Evolutionary conservation across 2,113 vertebrate species (phyloP).

Genomic region (Spea bombifrons): DNA sequence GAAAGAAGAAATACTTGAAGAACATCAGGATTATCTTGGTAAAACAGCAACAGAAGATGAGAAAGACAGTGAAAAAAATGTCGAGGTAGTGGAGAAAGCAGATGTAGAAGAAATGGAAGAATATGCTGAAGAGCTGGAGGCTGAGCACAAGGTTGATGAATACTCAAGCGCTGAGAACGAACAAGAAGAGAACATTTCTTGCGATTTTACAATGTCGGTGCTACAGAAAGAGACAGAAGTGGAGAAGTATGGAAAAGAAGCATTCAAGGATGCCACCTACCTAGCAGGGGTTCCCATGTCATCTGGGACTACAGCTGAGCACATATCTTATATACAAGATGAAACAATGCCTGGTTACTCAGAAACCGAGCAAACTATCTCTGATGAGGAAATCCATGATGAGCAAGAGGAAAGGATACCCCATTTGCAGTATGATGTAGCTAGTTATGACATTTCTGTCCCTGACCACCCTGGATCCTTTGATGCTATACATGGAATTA

Average conservation of each 20-base stretch:
- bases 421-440: constrained; percentile 79
- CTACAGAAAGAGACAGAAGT: constrained; percentile 50
- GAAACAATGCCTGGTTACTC: constrained; percentile 96
- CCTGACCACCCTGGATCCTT: constrained; percentile 79
- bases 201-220: constrained; percentile 44
- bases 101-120: constrained; percentile 88
- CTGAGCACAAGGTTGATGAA: constrained; percentile 44
- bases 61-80: constrained; percentile 70
- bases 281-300: constrained; percentile 67
- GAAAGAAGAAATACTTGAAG: constrained; percentile 70
- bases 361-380: constrained; percentile 96
- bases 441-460: constrained; percentile 78
- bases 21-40: constrained; percentile 53
- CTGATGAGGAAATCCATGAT: constrained; percentile 94
- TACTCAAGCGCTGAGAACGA: constrained; percentile 60
- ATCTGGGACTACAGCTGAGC: constrained; percentile 74
- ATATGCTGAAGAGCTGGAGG: constrained; percentile 49
- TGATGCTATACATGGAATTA: constrained; percentile 77
- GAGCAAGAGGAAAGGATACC: constrained; percentile 86
- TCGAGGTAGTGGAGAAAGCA: constrained; percentile 88
- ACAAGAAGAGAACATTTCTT: constrained; percentile 62
- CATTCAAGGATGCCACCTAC: constrained; percentile 68
- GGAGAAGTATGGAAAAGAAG: constrained; percentile 60
- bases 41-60: constrained; percentile 66
- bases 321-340: constrained; percentile 91